These are phyloP conservation scores for Sebastiscus albofasciatus DNA, from an alignment of 2,797 vertebrate species.

Conservation along the genomic window DNA sequence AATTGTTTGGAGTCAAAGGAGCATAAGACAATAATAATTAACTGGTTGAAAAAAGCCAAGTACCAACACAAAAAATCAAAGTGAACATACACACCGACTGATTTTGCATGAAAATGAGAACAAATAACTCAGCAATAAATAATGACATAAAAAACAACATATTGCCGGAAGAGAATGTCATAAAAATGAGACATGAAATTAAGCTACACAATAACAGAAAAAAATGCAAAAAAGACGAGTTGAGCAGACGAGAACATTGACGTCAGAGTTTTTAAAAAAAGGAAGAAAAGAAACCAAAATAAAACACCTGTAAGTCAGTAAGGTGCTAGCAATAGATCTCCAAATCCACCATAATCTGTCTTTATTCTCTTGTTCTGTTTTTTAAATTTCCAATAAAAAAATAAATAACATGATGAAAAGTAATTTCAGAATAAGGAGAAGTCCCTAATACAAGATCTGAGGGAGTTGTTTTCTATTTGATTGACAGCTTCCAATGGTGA, in stretches of 20 bases:
- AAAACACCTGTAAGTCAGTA: constrained; percentile 84
- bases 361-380: constrained; percentile 80
- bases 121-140: constrained; percentile 84
- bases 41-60: constrained; percentile 84
- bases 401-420: constrained; percentile 83
- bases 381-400: constrained; percentile 81
- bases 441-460: constrained; percentile 76
- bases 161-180: constrained; percentile 56
- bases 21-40: constrained; percentile 85
- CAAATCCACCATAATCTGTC: constrained; percentile 86
- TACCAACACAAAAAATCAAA: constrained; percentile 85
- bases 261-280: constrained; percentile 73
- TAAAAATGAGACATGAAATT: constrained; percentile 71
- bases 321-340: constrained; percentile 87
- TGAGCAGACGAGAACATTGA: constrained; percentile 62
- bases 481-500: constrained; percentile 86
- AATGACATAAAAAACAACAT: constrained; percentile 69
- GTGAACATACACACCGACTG: constrained; percentile 75
- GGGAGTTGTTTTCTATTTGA: constrained; percentile 80
- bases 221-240: constrained; percentile 52
- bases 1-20: constrained; percentile 92
- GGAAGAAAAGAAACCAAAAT: constrained; percentile 67
- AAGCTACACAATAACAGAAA: constrained; percentile 63
- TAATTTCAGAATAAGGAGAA: constrained; percentile 82
- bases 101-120: constrained; percentile 72